Base-by-base conservation (phyloP, 2,888 invertebrate species). In the Eupeodes latifasciatus region DNA sequence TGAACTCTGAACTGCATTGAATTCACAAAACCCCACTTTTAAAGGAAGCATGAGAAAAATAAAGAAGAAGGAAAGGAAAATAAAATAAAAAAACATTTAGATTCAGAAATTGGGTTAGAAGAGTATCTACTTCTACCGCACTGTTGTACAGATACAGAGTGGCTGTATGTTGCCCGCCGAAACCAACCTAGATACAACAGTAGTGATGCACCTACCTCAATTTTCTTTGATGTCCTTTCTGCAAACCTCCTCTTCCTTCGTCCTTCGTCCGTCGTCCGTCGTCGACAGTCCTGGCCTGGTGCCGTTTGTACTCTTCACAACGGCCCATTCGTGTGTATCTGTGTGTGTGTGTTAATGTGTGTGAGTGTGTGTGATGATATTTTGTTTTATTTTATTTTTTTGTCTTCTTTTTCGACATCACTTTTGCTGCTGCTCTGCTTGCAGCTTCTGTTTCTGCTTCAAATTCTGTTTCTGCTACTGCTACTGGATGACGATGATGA, bases 1-100 rank as follows among this genome's bases (percentile, higher is more conserved):
- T 88, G 85, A 88, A 88, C 88, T 88, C 81, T 85, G 88, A 88
- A 88, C 88, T 88, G 88, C 85, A 88, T 81, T 77, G 85, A 81
- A 85, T 81, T 81, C 78, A 85, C 85, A 81, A 78, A 85, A 78
- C 66, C 81, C 76, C 67, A 72, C 72, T 36, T 27, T 72, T 72
- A 59, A 72, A 47, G 59, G 34, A 57, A 72, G 71, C 62, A 59
- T 61, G 64, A 49, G 57, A 55, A 64, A 9, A 77, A 69, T 40
- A 40, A 40, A 40, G 40, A 40, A 40, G 9, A 40, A 7, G 16
- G 11, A 40, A 40, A 4, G 16, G 11, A 40, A 62, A 75, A 75
- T 19, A 40, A 62, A 75, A 75, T 19, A 72, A 34, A 75, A 81
- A 76, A 44, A 66, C 49, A 84, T 80, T 67, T 59, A 77, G 80